Base-by-base conservation (phyloP, 2,113 vertebrate species). In the Pygoscelis antarcticus region DNA sequence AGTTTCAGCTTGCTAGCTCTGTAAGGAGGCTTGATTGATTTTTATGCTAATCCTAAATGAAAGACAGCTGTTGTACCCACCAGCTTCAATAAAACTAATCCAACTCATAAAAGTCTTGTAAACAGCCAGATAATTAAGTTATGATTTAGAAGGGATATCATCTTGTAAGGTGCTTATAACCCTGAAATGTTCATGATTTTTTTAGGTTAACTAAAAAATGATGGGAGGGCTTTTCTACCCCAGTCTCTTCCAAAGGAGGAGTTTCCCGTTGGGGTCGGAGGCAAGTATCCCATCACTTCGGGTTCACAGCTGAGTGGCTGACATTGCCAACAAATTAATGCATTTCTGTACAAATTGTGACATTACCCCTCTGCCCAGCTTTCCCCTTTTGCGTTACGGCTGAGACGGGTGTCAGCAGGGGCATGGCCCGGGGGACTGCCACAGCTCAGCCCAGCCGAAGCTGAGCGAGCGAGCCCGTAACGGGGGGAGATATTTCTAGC, bases 31-130 rank as follows among this genome's bases (percentile, higher is more conserved):
- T 92, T 68, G 90, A 92, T 80, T 69, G 96, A 92, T 95, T 96
- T 92, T 87, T 42, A 76, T 92, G 95, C 78, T 88, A 94, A 94
- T 96, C 85, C 69, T 29, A 11, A 89, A 69, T 88, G 94, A 92
- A 93, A 79, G 93, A 60, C 95, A 92, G 92, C 94, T 90, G 95
- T 34, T 86, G 82, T 68, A 75, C 82, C 26, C 94, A 55, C 54
- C 0, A 25, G 92, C 65, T 89, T 36, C 77, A 52, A 25, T 87
- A 25, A 29, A 3, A 65, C 83, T 90, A 69, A 83, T 94, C 85
- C 90, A 61, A n/a, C 95, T 88, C 79, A 12, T 55, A 44, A 23
- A 81, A 60, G 74, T 71, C 90, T 89, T 80, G 88, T 75, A 60
- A 92, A 91, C 75, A 95, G 81, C 70, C 88, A 58, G 80, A 58